A percentile compares a stretch with the other conserved stretches of the same genome.
These are phyloP conservation scores for Brotula barbata DNA, from an alignment of 2,797 vertebrate genomes.

Conservation along the genomic window DNA sequence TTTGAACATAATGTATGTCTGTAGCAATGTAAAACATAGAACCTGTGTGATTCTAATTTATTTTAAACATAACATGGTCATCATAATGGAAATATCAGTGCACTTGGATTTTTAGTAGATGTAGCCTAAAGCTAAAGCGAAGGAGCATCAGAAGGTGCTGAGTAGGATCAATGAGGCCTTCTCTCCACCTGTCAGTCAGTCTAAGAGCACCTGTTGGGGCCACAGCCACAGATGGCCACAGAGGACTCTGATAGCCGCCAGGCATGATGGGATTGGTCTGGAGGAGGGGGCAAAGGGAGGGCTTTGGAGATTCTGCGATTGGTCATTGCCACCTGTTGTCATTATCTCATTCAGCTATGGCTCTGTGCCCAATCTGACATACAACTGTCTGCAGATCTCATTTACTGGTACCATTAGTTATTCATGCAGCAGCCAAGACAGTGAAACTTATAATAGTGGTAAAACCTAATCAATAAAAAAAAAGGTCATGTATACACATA, in stretches of 20 bases:
- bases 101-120: no score
- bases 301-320: neutral
- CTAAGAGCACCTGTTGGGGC: no score
- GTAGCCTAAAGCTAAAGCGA: slow-evolving; percentile 7
- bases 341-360: neutral
- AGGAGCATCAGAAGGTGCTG: no score
- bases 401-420: slow-evolving; percentile 8
- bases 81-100: no score
- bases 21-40: no score
- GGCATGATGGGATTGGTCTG: slow-evolving; percentile 20
- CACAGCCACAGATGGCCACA: slow-evolving; percentile 25
- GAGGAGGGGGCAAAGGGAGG: slow-evolving; percentile 8
- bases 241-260: slow-evolving; percentile 7
- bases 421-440: slow-evolving; percentile 1
- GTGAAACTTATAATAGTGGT: no score
- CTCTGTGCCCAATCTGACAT: neutral
- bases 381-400: neutral
- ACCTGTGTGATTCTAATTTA: no score
- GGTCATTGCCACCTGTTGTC: neutral
- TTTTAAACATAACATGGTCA: no score
- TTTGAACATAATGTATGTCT: no score
- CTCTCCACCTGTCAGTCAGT: slow-evolving; percentile 24
- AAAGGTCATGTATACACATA: no score
- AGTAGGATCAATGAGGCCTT: neutral
- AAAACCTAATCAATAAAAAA: no score